These are phyloP conservation scores for Rhynchopsitta pachyrhyncha DNA, from an alignment of 2,113 vertebrate species.

Conservation along the genomic window DNA sequence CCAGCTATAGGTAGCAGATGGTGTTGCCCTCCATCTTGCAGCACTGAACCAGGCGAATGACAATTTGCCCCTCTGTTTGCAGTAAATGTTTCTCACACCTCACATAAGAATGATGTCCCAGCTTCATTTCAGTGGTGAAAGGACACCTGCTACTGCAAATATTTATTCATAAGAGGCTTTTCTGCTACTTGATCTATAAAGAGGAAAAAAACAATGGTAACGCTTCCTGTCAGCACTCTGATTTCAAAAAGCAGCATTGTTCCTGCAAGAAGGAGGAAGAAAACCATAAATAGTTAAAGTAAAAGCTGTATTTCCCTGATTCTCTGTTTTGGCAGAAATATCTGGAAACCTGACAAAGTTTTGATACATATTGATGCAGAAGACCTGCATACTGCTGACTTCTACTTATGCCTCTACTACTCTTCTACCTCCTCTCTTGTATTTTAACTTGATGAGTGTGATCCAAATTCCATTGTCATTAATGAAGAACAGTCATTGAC, in stretches of 20 bases:
- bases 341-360: neutral
- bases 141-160: neutral
- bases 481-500: slow-evolving; percentile 40
- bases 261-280: neutral
- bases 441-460: slow-evolving; percentile 34
- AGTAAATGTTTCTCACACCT: neutral
- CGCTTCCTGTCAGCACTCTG: neutral
- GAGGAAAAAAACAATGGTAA: neutral
- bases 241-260: neutral
- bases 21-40: neutral
- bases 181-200: neutral
- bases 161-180: neutral
- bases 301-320: neutral
- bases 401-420: neutral
- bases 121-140: neutral
- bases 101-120: neutral
- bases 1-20: neutral
- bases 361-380: neutral
- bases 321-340: neutral
- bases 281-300: neutral
- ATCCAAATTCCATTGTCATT: slow-evolving; percentile 24
- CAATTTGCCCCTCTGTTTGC: neutral
- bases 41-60: neutral
- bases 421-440: neutral
- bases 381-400: neutral